Base-by-base conservation (phyloP, 2,888 invertebrate genomes). In the Yponomeuta sedellus region DNA sequence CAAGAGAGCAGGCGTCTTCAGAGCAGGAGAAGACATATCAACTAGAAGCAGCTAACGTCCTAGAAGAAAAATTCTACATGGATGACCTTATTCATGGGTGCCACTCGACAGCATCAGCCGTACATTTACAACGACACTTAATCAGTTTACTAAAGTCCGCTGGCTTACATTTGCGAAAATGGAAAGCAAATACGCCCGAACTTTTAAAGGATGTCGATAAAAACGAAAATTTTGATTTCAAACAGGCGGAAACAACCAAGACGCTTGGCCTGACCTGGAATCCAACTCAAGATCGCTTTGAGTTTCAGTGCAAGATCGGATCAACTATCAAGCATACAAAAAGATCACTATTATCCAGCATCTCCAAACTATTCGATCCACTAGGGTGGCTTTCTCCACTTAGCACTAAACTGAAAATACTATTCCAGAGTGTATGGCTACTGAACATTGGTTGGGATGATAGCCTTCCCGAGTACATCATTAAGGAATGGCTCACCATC, bases 321-420 rank as follows among this genome's bases (percentile, higher is more conserved):
- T 28, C 59, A 28, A 22, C 61, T 44, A 65, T 6, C 10, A 10
- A 11, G 22, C 10, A 5, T n/a, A 65, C 65, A 20, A 52, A 64
- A 22, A 64, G 64, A 64, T 64, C 64, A 22, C 56, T 44, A 40
- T 22, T 64, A 22, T 64, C 64, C 11, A 52, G 44, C 20, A 64
- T 64, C 10, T 52, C 56, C 1, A 64, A 64, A 22, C 19, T 64
- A 11, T 64, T 44, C 20, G 64, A 64, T 20, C 68, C 68, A 10
- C 44, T 67, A 10, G 67, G 67, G 4, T 67, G 67, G 67, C 39
- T 65, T 10, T 39, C 64, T 5, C 64, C 66, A 1, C 19, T 66
- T 8, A 39, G 28, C 5, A 68, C 68, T 10, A 66, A 66, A 65
- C 58, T 68, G 8, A 68, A 68, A 59, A 1, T 66, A n/a, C 39